These are phyloP conservation scores for Seriola dumerili DNA, from an alignment of 2,113 vertebrate genomes.

Conservation along the genomic window DNA sequence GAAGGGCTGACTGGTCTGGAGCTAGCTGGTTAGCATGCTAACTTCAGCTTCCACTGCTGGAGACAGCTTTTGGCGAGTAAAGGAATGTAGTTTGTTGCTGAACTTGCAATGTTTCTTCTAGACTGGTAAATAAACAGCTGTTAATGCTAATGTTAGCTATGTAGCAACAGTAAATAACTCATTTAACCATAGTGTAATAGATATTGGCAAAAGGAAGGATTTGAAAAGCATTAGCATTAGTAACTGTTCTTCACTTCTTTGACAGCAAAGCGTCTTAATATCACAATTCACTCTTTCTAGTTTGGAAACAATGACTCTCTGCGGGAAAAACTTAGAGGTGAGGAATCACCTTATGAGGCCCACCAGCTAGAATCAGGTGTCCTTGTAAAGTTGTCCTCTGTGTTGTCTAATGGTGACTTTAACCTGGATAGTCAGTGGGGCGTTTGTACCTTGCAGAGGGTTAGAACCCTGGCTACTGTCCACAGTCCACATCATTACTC, in stretches of 20 bases:
- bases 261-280: not conserved
- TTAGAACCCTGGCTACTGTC: conserved; percentile 67
- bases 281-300: conserved; percentile 4
- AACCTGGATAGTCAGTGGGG: conserved; percentile 80
- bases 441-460: conserved; percentile 75
- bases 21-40: no score
- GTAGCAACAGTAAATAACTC: no score
- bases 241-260: not conserved
- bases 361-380: conserved; percentile 39
- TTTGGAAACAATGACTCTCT: conserved; percentile 6
- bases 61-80: no score
- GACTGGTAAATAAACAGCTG: no score
- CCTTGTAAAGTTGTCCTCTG: conserved; percentile 74
- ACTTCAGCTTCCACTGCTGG: no score
- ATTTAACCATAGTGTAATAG: not conserved
- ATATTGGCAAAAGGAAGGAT: not conserved
- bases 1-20: no score
- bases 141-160: no score
- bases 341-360: conserved; percentile 37
- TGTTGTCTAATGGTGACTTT: conserved; percentile 68
- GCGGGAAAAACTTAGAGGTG: not conserved
- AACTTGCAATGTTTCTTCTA: no score
- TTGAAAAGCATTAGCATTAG: not conserved
- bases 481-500: conserved; percentile 80
- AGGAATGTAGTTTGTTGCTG: no score